Conservation (phyloP, 2,113 vertebrate genomes). For the Hipposideros armiger region DNA sequence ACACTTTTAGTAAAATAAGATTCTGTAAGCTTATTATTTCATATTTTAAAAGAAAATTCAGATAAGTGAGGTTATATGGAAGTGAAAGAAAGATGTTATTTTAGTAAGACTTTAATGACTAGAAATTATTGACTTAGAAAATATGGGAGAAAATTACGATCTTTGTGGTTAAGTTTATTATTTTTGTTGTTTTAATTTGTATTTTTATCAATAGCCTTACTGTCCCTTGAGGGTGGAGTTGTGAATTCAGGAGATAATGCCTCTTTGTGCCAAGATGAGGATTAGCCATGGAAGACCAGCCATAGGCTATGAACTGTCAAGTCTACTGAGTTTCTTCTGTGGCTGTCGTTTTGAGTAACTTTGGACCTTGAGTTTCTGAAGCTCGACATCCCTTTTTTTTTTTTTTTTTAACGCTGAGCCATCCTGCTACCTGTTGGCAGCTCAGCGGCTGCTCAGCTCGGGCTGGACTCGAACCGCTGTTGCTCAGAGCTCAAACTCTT, state of each 20-base stretch:
- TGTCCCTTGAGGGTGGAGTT: background rate
- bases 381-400: background rate
- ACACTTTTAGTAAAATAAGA: constrained; percentile 39
- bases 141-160: constrained; percentile 20
- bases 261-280: constrained; percentile 41
- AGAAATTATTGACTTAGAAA: constrained; percentile 61
- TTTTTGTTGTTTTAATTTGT: constrained; percentile 35
- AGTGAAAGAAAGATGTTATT: constrained; percentile 56
- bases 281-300: background rate
- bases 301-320: background rate
- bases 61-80: constrained; percentile 1
- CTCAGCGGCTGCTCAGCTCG: no score
- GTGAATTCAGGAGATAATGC: background rate
- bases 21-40: constrained; percentile 24
- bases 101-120: constrained; percentile 50
- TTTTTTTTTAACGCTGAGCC: no score
- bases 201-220: constrained; percentile 33
- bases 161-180: constrained; percentile 23
- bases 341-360: background rate
- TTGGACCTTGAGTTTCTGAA: constrained; percentile 27
- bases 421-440: no score
- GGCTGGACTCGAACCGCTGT: no score
- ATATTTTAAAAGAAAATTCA: constrained; percentile 59
- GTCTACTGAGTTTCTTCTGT: constrained; percentile 20
- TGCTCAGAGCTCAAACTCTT: no score